A percentile compares a stretch with the other conserved stretches of the same genome.
Conservation (phyloP, 2,113 vertebrate genomes). For the Solea solea region DNA sequence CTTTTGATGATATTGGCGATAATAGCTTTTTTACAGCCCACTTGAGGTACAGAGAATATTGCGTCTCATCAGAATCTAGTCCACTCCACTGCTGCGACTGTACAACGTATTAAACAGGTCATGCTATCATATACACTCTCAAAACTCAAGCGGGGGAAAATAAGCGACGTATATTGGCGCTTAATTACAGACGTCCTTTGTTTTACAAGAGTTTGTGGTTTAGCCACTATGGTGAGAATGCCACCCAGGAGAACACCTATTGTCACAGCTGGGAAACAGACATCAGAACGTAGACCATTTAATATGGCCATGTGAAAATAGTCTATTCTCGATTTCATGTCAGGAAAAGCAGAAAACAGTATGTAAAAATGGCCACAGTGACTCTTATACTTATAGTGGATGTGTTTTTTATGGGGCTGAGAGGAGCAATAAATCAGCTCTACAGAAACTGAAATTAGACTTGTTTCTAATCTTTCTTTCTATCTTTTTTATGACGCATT, state of each 20-base stretch:
- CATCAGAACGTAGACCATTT: conserved; percentile 1
- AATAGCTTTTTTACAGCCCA: conserved; percentile 15
- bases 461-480: too few species aligned
- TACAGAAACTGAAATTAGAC: too few species aligned
- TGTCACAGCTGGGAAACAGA: conserved; percentile 6
- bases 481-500: too few species aligned
- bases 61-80: conserved; percentile 21
- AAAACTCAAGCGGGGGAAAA: conserved; percentile 60
- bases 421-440: too few species aligned
- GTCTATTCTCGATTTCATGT: background rate
- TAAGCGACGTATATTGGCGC: conserved; percentile 33
- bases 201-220: conserved; percentile 67
- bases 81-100: conserved; percentile 23
- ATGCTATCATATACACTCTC: conserved; percentile 34
- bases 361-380: too few species aligned
- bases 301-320: conserved; percentile 1
- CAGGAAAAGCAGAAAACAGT: background rate
- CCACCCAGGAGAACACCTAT: conserved; percentile 47
- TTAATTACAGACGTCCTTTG: conserved; percentile 55
- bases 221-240: conserved; percentile 35
- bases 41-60: conserved; percentile 9
- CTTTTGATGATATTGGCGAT: conserved; percentile 5
- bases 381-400: too few species aligned
- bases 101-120: conserved; percentile 41
- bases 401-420: too few species aligned